Conservation (phyloP, 1,140 invertebrate genomes). For the Tetramorium alpestre region DNA sequence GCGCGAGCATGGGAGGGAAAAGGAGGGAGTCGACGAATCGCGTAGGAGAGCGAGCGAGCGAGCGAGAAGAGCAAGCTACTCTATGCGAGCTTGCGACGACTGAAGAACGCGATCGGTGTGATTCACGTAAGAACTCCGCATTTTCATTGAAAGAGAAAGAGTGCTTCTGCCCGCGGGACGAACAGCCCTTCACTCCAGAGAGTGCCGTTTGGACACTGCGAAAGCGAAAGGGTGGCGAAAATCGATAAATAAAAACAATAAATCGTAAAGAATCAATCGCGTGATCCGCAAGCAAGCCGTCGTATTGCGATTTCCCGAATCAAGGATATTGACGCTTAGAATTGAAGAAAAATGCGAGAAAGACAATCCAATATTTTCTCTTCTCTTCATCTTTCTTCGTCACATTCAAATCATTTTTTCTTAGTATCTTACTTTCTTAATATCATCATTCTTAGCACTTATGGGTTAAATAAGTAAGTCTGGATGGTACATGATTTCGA, state of each 20-base stretch:
- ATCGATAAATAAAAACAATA: not conserved
- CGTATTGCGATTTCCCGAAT: constrained; percentile 44
- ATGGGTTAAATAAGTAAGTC: constrained; percentile 44
- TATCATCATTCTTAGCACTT: not conserved
- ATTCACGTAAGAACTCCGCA: constrained; percentile 16
- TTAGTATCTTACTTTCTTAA: not conserved
- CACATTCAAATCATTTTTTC: constrained; percentile 10
- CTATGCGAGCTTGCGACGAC: constrained; percentile 36
- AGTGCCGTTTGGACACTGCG: constrained; percentile 57
- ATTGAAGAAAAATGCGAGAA: not conserved
- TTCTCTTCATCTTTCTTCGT: constrained; percentile 19
- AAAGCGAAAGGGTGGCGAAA: constrained; percentile 9
- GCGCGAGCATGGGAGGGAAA: constrained; percentile 5
- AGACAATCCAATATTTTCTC: not conserved
- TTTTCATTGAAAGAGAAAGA: constrained; percentile 32
- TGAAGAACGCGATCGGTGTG: constrained; percentile 42
- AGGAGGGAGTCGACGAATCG: not conserved
- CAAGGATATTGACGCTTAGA: not conserved
- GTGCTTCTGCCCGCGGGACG: constrained; percentile 37
- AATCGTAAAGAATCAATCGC: constrained; percentile 18
- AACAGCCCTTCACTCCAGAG: constrained; percentile 26
- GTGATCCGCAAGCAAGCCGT: not conserved
- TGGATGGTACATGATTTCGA: constrained; percentile 8
- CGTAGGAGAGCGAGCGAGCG: constrained; percentile 10
- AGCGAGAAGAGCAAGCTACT: constrained; percentile 36